phyloP scores from a whole-genome alignment of 2,888 invertebrate genomes.

The Maniola hyperantus region DNA sequence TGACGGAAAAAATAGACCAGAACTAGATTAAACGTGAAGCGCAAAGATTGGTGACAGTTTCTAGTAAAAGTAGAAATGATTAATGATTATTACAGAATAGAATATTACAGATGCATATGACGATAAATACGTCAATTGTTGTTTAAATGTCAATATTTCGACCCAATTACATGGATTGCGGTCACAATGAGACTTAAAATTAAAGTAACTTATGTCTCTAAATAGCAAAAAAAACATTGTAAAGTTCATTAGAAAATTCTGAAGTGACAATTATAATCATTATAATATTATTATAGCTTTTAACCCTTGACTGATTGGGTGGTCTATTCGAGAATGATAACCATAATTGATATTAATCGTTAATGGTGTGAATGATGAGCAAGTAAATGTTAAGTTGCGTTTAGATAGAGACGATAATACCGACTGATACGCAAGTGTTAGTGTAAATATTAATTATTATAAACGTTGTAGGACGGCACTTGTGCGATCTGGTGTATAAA shows the following conservation, averaged over 20 bases:
- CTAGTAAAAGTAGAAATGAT: too few species aligned
- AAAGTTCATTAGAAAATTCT: neutral
- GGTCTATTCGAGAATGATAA: neutral
- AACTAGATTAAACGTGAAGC: too few species aligned
- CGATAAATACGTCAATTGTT: too few species aligned
- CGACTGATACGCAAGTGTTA: conserved; percentile 79
- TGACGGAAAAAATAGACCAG: too few species aligned
- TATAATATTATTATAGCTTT: neutral
- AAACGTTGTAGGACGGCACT: conserved; percentile 39
- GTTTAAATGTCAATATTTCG: too few species aligned
- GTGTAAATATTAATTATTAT: conserved; percentile 75
- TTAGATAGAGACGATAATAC: conserved; percentile 55
- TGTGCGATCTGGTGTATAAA: conserved; percentile 36
- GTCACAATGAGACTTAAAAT: too few species aligned
- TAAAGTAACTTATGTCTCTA: too few species aligned
- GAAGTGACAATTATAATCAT: neutral
- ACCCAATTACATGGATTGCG: too few species aligned
- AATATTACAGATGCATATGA: too few species aligned
- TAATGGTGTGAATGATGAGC: conserved; percentile 38
- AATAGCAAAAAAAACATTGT: too few species aligned
- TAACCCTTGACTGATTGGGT: neutral
- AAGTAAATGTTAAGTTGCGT: conserved; percentile 51
- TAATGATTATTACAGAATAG: too few species aligned
- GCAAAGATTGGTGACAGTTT: too few species aligned
- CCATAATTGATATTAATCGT: conserved; percentile 23